Conservation (phyloP, 1,140 invertebrate genomes). For the Tetranychus cinnabarinus region DNA sequence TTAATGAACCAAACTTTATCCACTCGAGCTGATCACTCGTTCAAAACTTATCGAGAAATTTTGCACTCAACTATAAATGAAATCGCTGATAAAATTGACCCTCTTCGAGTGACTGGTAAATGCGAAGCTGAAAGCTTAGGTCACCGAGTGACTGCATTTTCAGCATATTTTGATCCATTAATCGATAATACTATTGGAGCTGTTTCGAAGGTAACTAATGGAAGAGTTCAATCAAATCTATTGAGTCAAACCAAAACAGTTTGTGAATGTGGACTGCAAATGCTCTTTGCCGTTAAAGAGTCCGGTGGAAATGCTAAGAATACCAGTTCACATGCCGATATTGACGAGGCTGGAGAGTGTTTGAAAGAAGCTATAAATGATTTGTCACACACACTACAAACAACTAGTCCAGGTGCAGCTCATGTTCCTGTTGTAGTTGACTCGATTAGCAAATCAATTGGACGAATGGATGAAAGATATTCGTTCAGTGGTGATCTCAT, state of each 20-base stretch:
- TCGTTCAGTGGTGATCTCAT: not conserved
- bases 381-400: not conserved
- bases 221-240: constrained; percentile 60
- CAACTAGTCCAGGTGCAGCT: not conserved
- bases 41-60: constrained; percentile 28
- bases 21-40: constrained; percentile 26
- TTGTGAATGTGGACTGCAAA: constrained; percentile 59
- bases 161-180: constrained; percentile 57
- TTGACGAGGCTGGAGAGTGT: constrained; percentile 54
- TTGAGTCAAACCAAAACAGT: constrained; percentile 85
- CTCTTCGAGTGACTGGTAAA: constrained; percentile 53
- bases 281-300: constrained; percentile 64
- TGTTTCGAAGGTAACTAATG: constrained; percentile 66
- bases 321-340: constrained; percentile 43
- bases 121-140: constrained; percentile 79
- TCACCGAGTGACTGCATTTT: constrained; percentile 56
- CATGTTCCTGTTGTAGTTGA: constrained; percentile 19
- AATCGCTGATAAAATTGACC: constrained; percentile 52
- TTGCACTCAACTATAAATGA: constrained; percentile 35
- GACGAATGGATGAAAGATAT: constrained; percentile 28
- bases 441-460: constrained; percentile 60
- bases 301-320: constrained; percentile 77
- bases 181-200: constrained; percentile 50
- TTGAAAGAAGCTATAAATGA: constrained; percentile 45
- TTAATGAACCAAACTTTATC: constrained; percentile 56